A percentile compares a stretch with the other conserved stretches of the same genome.
Conservation (phyloP, 1,140 invertebrate genomes). For the Drosophila grimshawi region DNA sequence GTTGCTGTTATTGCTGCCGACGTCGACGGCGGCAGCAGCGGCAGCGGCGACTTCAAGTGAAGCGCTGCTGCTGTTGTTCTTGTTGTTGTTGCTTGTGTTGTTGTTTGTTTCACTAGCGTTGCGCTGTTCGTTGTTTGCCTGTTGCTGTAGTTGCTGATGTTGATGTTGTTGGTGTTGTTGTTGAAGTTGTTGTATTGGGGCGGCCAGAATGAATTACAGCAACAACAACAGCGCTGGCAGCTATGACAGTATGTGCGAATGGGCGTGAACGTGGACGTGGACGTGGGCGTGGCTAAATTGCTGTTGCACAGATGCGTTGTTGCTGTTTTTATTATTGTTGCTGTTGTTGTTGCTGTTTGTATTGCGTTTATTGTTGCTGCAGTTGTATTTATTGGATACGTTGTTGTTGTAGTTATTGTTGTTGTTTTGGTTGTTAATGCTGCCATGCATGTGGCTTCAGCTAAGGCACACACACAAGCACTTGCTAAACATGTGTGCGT, state of each 20-base stretch:
- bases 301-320: constrained; percentile 1
- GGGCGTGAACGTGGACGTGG: constrained; percentile 17
- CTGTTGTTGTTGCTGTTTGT: not conserved
- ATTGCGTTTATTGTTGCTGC: constrained; percentile 4
- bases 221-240: constrained; percentile 40
- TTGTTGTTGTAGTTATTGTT: constrained; percentile 5
- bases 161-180: constrained; percentile 47
- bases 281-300: constrained; percentile 13
- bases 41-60: constrained; percentile 44
- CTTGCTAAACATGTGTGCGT: constrained; percentile 26
- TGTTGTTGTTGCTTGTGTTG: constrained; percentile 28
- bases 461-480: constrained; percentile 20
- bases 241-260: constrained; percentile 16
- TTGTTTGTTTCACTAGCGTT: constrained; percentile 38
- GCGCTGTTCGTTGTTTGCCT: constrained; percentile 40
- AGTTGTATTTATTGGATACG: not conserved
- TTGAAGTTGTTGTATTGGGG: constrained; percentile 74
- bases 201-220: constrained; percentile 84
- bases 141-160: constrained; percentile 47
- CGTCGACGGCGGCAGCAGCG: constrained; percentile 33
- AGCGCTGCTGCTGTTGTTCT: constrained; percentile 37
- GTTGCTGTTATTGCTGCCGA: constrained; percentile 54
- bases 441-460: constrained; percentile 59
- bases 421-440: constrained; percentile 32
- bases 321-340: constrained; percentile 12